These are phyloP conservation scores for Fragum sueziense DNA, from an alignment of 2,888 invertebrate genomes.

Conservation along the genomic window DNA sequence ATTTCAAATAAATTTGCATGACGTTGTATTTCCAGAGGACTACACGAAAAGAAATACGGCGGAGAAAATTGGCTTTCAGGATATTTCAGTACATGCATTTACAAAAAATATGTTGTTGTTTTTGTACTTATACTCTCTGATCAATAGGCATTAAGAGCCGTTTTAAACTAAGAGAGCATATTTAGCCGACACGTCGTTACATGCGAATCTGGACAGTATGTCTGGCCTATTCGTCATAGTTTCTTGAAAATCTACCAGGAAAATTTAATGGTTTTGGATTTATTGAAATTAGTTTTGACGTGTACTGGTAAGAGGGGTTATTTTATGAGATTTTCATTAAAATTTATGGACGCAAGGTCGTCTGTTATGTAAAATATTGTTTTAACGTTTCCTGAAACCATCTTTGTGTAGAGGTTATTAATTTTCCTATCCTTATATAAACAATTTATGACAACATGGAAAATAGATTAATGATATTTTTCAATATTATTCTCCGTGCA, in stretches of 20 bases:
- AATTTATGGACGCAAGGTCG: constrained; percentile 10
- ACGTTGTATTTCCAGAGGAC: no score
- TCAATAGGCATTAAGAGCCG: no score
- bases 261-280: constrained; percentile 17
- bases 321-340: constrained; percentile 21
- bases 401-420: not conserved
- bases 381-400: not conserved
- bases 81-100: no score
- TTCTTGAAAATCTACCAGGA: constrained; percentile 13
- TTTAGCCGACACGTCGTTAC: no score
- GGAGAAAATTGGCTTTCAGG: no score
- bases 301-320: not conserved
- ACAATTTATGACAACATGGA: not conserved
- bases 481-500: no score
- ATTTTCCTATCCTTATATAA: not conserved
- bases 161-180: no score
- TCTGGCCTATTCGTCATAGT: constrained; percentile 5
- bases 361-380: constrained; percentile 13
- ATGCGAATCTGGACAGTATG: not conserved
- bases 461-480: no score
- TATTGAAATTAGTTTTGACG: constrained; percentile 16
- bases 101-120: no score
- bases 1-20: no score
- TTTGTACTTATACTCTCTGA: no score
- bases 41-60: no score